phyloP scores from a whole-genome alignment of 2,113 vertebrate genomes.

The Callorhinus ursinus region DNA sequence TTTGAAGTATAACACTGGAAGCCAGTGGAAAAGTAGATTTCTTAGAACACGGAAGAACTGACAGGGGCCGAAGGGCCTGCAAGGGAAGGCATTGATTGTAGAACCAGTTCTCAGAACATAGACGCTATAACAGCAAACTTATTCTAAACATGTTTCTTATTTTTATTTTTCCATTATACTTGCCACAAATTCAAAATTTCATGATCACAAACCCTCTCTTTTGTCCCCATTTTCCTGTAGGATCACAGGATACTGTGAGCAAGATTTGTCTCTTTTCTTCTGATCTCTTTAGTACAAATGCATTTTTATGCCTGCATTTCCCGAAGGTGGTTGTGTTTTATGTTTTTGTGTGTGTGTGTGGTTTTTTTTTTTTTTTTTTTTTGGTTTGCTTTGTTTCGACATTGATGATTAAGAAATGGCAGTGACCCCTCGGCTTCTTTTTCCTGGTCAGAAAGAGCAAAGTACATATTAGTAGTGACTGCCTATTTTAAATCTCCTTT shows the following conservation, averaged over 20 bases:
- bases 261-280: neutral
- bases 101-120: neutral
- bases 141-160: neutral
- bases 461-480: conserved; percentile 72
- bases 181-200: conserved; percentile 1
- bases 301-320: conserved; percentile 67
- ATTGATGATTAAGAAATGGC: conserved; percentile 79
- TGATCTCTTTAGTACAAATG: conserved; percentile 45
- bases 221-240: neutral
- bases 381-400: conserved; percentile 51
- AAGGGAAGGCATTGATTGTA: neutral
- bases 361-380: neutral
- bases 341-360: neutral
- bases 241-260: neutral
- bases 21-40: neutral
- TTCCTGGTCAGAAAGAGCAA: conserved; percentile 72
- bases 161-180: conserved; percentile 8
- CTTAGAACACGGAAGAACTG: neutral
- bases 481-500: conserved; percentile 72
- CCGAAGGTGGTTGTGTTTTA: conserved; percentile 15
- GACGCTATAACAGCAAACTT: neutral
- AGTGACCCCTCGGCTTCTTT: conserved; percentile 52
- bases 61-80: neutral
- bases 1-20: conserved; percentile 5
- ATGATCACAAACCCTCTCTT: neutral